phyloP scores from a whole-genome alignment of 2,113 vertebrate species.

The Melozone crissalis region DNA sequence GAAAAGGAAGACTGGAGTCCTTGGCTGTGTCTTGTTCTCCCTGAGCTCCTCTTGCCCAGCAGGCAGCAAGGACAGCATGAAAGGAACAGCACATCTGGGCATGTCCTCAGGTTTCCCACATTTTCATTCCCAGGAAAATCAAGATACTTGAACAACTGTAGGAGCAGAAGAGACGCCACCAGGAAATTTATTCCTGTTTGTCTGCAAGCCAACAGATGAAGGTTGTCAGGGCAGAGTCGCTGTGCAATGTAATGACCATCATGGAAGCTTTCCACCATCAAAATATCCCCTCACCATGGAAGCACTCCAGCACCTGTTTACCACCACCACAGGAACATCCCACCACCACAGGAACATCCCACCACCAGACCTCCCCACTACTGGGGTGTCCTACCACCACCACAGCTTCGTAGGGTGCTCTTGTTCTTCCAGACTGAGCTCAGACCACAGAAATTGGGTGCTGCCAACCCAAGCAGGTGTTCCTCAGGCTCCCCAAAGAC shows the following conservation, averaged over 20 bases:
- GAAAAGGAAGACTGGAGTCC: neutral
- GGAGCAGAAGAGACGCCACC: neutral
- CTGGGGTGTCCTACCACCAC: neutral
- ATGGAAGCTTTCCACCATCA: neutral
- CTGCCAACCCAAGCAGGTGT: neutral
- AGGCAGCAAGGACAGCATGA: neutral
- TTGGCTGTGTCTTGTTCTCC: neutral
- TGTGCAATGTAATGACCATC: neutral
- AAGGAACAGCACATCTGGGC: neutral
- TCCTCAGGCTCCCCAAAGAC: neutral
- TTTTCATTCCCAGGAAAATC: neutral
- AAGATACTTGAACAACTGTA: neutral
- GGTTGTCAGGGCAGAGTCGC: rapidly evolving
- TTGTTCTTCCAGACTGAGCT: neutral
- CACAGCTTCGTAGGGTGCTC: rapidly evolving
- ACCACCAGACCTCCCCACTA: neutral
- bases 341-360: neutral
- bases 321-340: rapidly evolving
- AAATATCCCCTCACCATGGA: neutral
- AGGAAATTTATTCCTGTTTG: neutral
- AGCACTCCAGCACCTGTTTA: neutral
- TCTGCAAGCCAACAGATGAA: neutral
- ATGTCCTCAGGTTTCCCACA: neutral
- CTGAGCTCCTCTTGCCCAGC: neutral
- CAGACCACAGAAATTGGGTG: neutral